Percentiles rank a stretch among this genome's conserved stretches.
phyloP scores from a whole-genome alignment of 2,113 vertebrate species.

The Lepus americanus region DNA sequence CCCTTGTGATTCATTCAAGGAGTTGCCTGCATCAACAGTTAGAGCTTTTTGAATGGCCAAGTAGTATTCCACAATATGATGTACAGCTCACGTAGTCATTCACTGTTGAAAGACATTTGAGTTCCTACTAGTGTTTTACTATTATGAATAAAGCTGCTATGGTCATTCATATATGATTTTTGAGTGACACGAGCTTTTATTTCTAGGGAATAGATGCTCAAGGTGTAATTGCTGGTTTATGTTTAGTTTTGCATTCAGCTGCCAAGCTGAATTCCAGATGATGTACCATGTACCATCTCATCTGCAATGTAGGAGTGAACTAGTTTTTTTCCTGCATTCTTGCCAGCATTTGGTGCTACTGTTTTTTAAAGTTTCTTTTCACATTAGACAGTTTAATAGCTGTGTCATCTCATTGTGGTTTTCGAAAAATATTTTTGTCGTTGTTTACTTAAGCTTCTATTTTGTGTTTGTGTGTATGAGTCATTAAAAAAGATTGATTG shows the following conservation, averaged over 20 bases:
- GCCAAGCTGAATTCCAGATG: not conserved
- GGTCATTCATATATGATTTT: not conserved
- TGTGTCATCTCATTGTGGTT: not conserved
- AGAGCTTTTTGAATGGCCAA: not conserved
- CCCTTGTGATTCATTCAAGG: not conserved
- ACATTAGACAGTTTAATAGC: not conserved
- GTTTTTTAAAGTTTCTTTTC: not conserved
- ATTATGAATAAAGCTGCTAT: not conserved
- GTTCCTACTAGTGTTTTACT: not conserved
- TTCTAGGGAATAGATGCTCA: not conserved
- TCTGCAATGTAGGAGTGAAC: not conserved
- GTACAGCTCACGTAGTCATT: not conserved
- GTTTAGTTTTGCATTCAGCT: not conserved
- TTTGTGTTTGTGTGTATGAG: too few species aligned
- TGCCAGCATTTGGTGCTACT: not conserved
- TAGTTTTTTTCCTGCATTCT: not conserved
- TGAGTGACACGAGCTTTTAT: not conserved
- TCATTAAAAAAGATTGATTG: too few species aligned
- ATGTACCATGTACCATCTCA: not conserved
- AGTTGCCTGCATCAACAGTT: not conserved
- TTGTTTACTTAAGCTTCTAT: too few species aligned
- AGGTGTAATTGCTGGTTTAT: not conserved
- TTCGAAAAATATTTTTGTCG: not conserved
- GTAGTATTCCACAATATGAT: not conserved
- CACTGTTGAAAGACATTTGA: not conserved